These are phyloP conservation scores for Dryas iulia DNA, from an alignment of 1,140 invertebrate species.

Conservation along the genomic window DNA sequence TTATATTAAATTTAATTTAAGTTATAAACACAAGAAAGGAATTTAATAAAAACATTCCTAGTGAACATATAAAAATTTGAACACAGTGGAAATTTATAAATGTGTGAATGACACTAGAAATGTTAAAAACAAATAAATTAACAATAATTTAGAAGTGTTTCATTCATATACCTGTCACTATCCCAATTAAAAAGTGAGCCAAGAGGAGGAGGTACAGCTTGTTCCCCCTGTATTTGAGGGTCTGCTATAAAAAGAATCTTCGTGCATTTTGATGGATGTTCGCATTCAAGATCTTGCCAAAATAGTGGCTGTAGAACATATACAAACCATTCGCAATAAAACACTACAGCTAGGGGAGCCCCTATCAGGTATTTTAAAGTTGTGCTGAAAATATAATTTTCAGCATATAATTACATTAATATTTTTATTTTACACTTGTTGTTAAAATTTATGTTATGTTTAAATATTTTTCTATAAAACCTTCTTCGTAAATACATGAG, in stretches of 20 bases:
- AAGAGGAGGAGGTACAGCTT: conserved; percentile 83
- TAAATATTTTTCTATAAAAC: conserved; percentile 22
- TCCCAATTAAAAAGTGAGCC: conserved; percentile 86
- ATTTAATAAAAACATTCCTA: too few relatives aligned
- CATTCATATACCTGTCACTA: conserved; percentile 86
- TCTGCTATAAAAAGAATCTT: conserved; percentile 93
- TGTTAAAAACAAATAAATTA: too few relatives aligned
- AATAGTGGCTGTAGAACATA: conserved; percentile 80
- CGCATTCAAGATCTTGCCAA: conserved; percentile 81
- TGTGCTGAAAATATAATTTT: conserved; percentile 49
- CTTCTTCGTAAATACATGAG: conserved; percentile 55
- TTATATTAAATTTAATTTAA: too few relatives aligned
- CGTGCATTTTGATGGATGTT: conserved; percentile 80
- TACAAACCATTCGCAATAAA: conserved; percentile 82
- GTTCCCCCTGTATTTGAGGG: conserved; percentile 92
- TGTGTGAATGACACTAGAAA: too few relatives aligned
- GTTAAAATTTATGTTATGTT: background rate
- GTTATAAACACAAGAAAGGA: too few relatives aligned
- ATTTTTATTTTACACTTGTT: conserved; percentile 5
- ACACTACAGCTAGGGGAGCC: conserved; percentile 47
- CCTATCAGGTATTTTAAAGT: conserved; percentile 59
- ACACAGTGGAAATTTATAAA: too few relatives aligned
- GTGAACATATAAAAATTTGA: too few relatives aligned
- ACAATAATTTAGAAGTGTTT: conserved; percentile 7
- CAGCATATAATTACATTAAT: too few relatives aligned